Evolutionary conservation across 2,888 invertebrate species (phyloP).

Genomic region (Caenorhabditis angaria): DNA sequence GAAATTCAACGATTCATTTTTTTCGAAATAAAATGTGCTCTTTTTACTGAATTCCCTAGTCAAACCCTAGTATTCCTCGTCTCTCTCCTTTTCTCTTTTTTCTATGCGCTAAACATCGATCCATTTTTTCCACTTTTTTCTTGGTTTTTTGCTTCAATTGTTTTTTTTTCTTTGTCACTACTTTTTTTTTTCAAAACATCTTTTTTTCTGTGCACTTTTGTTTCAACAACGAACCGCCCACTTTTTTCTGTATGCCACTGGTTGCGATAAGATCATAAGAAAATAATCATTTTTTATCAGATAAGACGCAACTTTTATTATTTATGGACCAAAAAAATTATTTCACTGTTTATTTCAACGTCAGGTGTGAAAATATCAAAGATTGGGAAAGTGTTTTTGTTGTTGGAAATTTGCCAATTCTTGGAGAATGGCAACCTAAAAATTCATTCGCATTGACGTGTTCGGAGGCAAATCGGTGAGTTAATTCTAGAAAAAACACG

Average conservation of each 20-base stretch:
- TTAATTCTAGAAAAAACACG: too few species aligned
- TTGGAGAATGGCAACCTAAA: constrained; percentile 54
- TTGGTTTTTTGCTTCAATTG: neutral
- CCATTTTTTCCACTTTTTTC: neutral
- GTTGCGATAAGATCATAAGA: constrained; percentile 1
- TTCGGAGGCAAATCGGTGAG: neutral
- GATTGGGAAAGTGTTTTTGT: constrained; percentile 55
- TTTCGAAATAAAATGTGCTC: too few species aligned
- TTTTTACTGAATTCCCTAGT: neutral
- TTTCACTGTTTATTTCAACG: constrained; percentile 42
- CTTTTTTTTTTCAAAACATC: neutral
- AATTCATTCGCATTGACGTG: constrained; percentile 18
- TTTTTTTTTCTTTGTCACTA: neutral
- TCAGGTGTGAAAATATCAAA: constrained; percentile 42
- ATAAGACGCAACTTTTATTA: constrained; percentile 24
- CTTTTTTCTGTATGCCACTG: neutral
- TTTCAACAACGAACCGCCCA: neutral
- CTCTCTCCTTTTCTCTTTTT: neutral
- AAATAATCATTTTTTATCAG: neutral
- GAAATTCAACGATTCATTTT: too few species aligned
- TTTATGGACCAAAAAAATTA: constrained; percentile 32
- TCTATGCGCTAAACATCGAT: constrained; percentile 3
- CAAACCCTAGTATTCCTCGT: neutral
- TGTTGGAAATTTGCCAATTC: constrained; percentile 46
- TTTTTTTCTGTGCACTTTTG: neutral